These are phyloP conservation scores for Erpornis zantholeuca DNA, from an alignment of 2,113 vertebrate genomes.

Conservation along the genomic window DNA sequence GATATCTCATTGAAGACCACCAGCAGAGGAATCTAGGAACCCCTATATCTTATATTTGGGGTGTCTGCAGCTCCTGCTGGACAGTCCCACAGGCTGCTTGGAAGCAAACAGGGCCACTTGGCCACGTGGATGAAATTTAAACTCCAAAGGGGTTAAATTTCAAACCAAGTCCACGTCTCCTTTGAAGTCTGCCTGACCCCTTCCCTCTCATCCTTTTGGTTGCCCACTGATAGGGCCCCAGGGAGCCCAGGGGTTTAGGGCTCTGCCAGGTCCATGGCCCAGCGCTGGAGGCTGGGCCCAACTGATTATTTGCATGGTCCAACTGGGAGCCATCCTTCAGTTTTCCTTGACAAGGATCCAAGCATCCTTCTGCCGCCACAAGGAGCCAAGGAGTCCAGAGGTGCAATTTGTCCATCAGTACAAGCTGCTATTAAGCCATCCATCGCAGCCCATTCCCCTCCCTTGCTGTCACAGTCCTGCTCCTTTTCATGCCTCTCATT, in stretches of 20 bases:
- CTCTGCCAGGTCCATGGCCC: neutral
- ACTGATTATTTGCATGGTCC: neutral
- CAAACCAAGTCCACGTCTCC: slow-evolving; percentile 38
- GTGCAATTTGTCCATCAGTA: slow-evolving; percentile 17
- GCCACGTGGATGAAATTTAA: slow-evolving; percentile 47
- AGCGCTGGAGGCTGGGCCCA: neutral
- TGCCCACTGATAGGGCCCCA: neutral
- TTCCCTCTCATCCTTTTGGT: neutral
- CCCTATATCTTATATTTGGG: rapidly evolving
- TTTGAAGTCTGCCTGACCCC: neutral
- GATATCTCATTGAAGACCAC: neutral
- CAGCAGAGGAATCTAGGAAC: neutral
- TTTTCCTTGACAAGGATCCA: slow-evolving; percentile 36
- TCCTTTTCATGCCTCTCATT: neutral
- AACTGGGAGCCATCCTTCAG: slow-evolving; percentile 61
- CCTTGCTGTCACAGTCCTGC: neutral
- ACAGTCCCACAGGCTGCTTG: neutral
- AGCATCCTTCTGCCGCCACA: neutral
- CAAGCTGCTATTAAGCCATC: neutral
- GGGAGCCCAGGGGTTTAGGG: neutral
- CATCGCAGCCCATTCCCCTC: neutral
- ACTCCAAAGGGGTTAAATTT: slow-evolving; percentile 28
- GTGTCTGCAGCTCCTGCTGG: neutral
- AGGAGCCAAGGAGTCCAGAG: neutral
- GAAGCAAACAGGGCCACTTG: neutral